Base-by-base conservation (phyloP, 2,113 vertebrate genomes). In the Anhinga anhinga region DNA sequence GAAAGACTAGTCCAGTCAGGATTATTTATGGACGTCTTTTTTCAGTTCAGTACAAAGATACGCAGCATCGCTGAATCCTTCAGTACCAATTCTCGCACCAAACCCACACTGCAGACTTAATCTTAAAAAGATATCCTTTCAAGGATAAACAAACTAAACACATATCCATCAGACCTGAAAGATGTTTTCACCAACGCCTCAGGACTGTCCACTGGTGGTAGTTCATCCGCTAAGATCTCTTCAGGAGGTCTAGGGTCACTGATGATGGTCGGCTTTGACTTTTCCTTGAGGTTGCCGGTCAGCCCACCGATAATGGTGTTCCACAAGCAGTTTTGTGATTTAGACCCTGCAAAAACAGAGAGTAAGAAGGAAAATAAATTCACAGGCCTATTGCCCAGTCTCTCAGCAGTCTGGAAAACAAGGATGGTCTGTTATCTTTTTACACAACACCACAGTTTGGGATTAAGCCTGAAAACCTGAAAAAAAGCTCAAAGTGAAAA, bases 271-370 rank as follows among this genome's bases (percentile, higher is more conserved):
- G 97, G 96, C 85, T 98, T 98, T 79, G 98, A 98, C 92, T 98
- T 99, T 90, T 98, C 98, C 82, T 98, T 99, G 89, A 98, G 97
- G 90, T 98, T 99, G 65, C 98, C 98, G 0, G 98, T 99, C 95
- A 99, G 98, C 29, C 98, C 99, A 13, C 98, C 97, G 0, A 99
- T 99, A 95, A 99, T 98, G 82, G 98, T 98, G 76, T 98, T 99
- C 99, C 99, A 99, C 86, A 99, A 94, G 69, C 98, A 99, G 96
- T 98, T 99, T 97, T 99, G 99, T 34, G 99, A 99, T 96, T 99
- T 99, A 65, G 99, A 99, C n/a, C 99, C 99, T 99, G 80, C 20
- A 94, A 63, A 65, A 86, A 50, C 20, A 77, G 17, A 86, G 36
- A 45, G 12, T 2, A 7, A 78, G 16, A 89, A 84, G 36, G 32